These are phyloP conservation scores for Heliocidaris erythrogramma DNA, from an alignment of 35 echinoderm and acorn worm species.

Conservation along the genomic window DNA sequence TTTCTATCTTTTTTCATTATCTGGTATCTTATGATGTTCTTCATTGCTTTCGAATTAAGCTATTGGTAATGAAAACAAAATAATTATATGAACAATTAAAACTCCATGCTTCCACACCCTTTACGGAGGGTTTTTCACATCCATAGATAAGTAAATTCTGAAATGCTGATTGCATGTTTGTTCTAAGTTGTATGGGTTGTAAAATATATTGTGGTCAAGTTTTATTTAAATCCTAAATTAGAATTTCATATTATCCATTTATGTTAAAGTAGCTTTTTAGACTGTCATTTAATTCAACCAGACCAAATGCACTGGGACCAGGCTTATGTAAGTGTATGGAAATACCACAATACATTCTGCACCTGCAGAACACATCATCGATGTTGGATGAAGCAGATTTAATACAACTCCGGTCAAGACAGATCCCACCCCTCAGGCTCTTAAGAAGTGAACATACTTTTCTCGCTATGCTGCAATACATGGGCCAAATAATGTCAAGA, in stretches of 20 bases:
- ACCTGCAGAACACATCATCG: neutral
- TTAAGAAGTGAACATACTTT: neutral
- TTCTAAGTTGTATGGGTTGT: neutral
- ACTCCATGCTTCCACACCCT: neutral
- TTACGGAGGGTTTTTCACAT: neutral
- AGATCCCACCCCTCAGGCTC: neutral
- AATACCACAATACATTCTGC: neutral
- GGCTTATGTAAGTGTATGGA: neutral
- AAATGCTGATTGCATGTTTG: neutral
- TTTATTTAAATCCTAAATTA: neutral
- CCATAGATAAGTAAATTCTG: neutral
- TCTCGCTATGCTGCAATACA: slow-evolving; percentile 1
- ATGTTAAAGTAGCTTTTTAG: neutral
- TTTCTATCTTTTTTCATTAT: neutral
- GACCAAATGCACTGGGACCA: neutral
- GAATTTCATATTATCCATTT: neutral
- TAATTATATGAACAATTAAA: neutral
- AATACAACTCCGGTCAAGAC: neutral
- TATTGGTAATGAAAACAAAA: neutral
- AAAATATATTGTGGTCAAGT: neutral
- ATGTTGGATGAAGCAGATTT: neutral
- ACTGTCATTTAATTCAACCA: neutral
- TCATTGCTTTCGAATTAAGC: neutral
- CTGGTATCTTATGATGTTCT: neutral
- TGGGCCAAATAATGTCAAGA: slow-evolving; percentile 3